Conservation (phyloP, 2,113 vertebrate species). For the Aleadryas rufinucha region DNA sequence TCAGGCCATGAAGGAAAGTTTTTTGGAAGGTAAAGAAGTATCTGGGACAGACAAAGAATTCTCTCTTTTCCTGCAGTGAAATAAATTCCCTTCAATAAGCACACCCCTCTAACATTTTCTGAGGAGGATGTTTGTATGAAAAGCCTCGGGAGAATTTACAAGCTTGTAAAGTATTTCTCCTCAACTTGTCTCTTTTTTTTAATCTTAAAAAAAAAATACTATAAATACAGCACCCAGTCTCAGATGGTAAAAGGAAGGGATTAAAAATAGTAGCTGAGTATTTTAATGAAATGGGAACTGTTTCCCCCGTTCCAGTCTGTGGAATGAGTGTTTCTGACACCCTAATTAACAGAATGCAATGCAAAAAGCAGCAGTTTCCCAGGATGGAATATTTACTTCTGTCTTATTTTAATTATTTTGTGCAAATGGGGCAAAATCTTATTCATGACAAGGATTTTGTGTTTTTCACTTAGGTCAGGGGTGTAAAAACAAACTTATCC, state of each 20-base stretch:
- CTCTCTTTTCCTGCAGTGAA: neutral
- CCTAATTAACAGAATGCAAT: neutral
- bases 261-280: neutral
- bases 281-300: neutral
- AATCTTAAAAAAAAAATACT: neutral
- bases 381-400: neutral
- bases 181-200: neutral
- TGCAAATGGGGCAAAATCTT: neutral
- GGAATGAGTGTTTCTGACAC: neutral
- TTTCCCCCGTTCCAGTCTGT: neutral
- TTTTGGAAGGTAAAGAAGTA: neutral
- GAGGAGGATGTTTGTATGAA: neutral
- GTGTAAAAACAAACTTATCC: neutral
- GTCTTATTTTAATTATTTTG: neutral
- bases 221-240: neutral
- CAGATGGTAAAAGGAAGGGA: neutral
- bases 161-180: neutral
- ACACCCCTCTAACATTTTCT: neutral
- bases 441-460: neutral
- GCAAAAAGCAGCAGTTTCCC: neutral
- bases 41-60: neutral
- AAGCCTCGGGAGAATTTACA: conserved; percentile 2
- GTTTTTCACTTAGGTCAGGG: neutral
- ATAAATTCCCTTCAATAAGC: neutral
- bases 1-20: neutral